Conservation (phyloP, 2,888 invertebrate species). For the Sturmia bella region DNA sequence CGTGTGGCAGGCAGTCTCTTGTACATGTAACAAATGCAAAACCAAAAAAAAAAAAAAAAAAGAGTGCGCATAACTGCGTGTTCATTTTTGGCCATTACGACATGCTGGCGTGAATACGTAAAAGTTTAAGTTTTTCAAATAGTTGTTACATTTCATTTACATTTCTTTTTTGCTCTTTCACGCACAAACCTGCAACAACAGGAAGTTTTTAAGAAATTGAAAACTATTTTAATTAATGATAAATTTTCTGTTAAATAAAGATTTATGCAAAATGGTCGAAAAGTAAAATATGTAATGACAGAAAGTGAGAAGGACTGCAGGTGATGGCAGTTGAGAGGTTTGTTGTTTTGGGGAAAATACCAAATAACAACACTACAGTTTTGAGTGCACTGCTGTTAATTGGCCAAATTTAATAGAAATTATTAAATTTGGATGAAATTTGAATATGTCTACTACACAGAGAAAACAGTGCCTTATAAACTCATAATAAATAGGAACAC, state of each 20-base stretch:
- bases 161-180: conserved; percentile 15
- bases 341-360: too few relatives aligned
- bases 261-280: neutral
- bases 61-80: conserved; percentile 52
- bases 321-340: neutral
- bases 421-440: too few relatives aligned
- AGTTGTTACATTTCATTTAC: conserved; percentile 33
- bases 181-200: conserved; percentile 51
- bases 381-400: too few relatives aligned
- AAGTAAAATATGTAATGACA: neutral
- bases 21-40: conserved; percentile 30
- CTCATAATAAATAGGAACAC: too few relatives aligned
- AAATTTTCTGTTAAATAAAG: neutral
- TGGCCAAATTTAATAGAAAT: too few relatives aligned
- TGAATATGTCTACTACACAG: too few relatives aligned
- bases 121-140: conserved; percentile 52
- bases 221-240: conserved; percentile 55
- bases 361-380: too few relatives aligned
- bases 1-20: conserved; percentile 28
- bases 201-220: conserved; percentile 55
- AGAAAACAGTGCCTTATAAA: too few relatives aligned
- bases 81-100: conserved; percentile 67
- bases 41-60: too few relatives aligned
- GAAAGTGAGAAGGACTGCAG: neutral
- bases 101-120: conserved; percentile 53